A percentile compares a stretch with the other conserved stretches of the same genome.
Evolutionary conservation across 2,113 vertebrate genomes (phyloP).

Genomic region (Acanthisitta chloris): DNA sequence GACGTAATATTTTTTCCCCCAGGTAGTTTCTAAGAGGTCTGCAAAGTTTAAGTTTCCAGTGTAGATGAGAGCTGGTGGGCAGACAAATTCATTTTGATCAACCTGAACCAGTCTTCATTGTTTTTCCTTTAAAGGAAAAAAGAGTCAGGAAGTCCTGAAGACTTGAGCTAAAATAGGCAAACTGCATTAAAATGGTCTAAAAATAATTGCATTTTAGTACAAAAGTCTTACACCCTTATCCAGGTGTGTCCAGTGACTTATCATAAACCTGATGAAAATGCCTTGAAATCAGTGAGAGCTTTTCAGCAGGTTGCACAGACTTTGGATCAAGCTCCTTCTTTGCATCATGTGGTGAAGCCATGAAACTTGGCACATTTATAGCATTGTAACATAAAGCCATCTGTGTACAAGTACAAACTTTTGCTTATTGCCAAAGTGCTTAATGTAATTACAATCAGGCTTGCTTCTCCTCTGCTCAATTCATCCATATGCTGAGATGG

Average conservation of each 20-base stretch:
- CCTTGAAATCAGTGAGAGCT: background rate
- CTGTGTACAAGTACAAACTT: constrained; percentile 58
- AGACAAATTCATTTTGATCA: background rate
- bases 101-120: background rate
- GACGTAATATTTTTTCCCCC: background rate
- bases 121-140: background rate
- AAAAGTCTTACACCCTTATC: background rate
- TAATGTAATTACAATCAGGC: constrained; percentile 70
- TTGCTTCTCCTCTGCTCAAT: constrained; percentile 35
- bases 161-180: background rate
- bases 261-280: background rate
- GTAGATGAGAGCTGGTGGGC: background rate
- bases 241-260: background rate
- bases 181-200: background rate
- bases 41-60: background rate
- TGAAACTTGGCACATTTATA: constrained; percentile 59
- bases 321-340: background rate
- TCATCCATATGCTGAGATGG: constrained; percentile 47
- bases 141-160: background rate
- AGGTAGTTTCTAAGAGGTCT: background rate
- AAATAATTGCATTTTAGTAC: background rate
- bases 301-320: background rate
- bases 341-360: background rate
- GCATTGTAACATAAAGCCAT: constrained; percentile 59
- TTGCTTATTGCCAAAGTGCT: constrained; percentile 52